Percentiles rank a stretch among this genome's conserved stretches.
These are phyloP conservation scores for Nineta flava DNA, from an alignment of 2,888 invertebrate genomes.

Conservation along the genomic window DNA sequence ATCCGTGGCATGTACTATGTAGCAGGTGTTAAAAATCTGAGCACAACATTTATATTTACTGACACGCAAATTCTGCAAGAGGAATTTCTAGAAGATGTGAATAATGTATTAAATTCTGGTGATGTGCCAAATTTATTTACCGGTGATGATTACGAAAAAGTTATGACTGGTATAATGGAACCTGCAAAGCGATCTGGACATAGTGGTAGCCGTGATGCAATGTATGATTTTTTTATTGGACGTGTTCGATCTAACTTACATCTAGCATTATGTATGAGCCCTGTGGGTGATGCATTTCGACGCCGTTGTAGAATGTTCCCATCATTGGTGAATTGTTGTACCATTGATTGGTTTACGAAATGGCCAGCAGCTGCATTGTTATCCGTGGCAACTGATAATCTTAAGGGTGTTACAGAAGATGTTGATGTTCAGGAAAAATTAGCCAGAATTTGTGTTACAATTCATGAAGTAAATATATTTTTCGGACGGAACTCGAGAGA, in stretches of 20 bases:
- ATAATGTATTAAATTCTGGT: conserved; percentile 82
- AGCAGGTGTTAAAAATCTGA: conserved; percentile 57
- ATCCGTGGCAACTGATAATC: conserved; percentile 61
- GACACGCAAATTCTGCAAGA: conserved; percentile 84
- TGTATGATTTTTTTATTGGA: conserved; percentile 74
- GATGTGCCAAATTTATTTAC: conserved; percentile 87
- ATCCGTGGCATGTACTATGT: conserved; percentile 60
- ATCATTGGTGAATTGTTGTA: conserved; percentile 83
- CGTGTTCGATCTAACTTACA: conserved; percentile 71
- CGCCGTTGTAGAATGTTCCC: conserved; percentile 87
- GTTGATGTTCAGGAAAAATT: conserved; percentile 33
- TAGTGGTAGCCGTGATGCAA: conserved; percentile 54
- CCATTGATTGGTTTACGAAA: conserved; percentile 87
- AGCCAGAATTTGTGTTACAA: conserved; percentile 49
- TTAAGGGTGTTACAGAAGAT: conserved; percentile 36
- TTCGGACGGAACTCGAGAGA: neutral
- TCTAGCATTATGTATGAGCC: conserved; percentile 79
- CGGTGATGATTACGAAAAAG: conserved; percentile 69
- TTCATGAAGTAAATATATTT: conserved; percentile 40
- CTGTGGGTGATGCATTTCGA: conserved; percentile 73
- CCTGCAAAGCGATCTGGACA: conserved; percentile 52
- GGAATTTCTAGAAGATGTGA: conserved; percentile 82
- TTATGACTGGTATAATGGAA: conserved; percentile 57
- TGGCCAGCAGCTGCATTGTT: conserved; percentile 81
- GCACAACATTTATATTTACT: conserved; percentile 73